A percentile compares a stretch with the other conserved stretches of the same genome.
phyloP scores from a whole-genome alignment of 1,140 invertebrate species.

The Diachasmimorpha longicaudata region DNA sequence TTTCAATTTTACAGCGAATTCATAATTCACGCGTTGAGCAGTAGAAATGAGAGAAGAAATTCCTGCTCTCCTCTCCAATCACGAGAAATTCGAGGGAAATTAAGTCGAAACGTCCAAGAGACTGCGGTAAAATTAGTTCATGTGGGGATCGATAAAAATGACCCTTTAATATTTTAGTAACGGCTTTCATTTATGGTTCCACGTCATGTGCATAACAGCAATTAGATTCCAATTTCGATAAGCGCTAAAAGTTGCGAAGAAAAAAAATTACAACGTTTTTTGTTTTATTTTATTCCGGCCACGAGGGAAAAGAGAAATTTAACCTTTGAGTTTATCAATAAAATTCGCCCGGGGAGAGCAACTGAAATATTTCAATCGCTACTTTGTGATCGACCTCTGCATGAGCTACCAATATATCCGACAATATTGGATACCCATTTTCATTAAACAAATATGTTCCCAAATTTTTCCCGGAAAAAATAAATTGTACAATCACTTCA shows the following conservation, averaged over 20 bases:
- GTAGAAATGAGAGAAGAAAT: no score
- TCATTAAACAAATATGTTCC: background rate
- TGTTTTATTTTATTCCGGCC: background rate
- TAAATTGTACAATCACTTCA: background rate
- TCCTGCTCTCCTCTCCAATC: no score
- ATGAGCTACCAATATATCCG: background rate
- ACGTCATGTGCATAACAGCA: background rate
- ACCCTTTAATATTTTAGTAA: background rate
- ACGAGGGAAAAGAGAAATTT: background rate
- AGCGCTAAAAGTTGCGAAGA: background rate
- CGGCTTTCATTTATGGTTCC: background rate
- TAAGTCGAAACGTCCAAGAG: no score
- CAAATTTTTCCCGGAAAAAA: background rate
- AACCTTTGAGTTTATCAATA: background rate
- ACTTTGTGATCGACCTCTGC: background rate
- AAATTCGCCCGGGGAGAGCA: background rate
- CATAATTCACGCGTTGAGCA: no score
- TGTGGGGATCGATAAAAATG: background rate
- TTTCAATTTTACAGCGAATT: no score
- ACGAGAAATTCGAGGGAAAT: no score
- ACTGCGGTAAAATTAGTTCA: background rate
- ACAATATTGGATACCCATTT: background rate
- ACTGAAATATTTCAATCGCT: background rate
- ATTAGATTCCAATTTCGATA: constrained; percentile 1
- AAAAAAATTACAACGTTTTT: background rate